Conservation (phyloP, 2,113 vertebrate species). For the Eleginops maclovinus region DNA sequence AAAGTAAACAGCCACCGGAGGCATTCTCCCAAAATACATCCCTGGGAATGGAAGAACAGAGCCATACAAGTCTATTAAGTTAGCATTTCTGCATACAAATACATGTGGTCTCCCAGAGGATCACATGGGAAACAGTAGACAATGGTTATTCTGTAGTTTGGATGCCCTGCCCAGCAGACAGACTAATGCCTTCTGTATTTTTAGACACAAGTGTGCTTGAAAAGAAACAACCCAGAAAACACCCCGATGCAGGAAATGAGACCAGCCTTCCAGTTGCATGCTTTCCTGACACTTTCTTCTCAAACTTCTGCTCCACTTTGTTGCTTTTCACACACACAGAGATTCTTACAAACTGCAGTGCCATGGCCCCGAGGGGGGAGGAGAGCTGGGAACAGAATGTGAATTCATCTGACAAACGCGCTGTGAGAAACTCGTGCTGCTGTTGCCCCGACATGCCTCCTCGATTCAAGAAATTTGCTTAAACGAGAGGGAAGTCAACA, state of each 20-base stretch:
- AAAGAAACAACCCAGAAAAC: slow-evolving; percentile 44
- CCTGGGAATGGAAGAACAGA: slow-evolving; percentile 35
- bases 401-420: slow-evolving; percentile 66
- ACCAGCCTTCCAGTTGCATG: slow-evolving; percentile 40
- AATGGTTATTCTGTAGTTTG: slow-evolving; percentile 50
- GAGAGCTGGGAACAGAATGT: slow-evolving; percentile 66
- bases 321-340: slow-evolving; percentile 43
- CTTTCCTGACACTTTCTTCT: slow-evolving; percentile 34
- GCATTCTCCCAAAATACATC: slow-evolving; percentile 13
- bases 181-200: slow-evolving; percentile 67
- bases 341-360: slow-evolving; percentile 45
- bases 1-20: slow-evolving; percentile 3
- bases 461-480: slow-evolving; percentile 29
- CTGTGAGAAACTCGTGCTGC: slow-evolving; percentile 32
- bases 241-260: slow-evolving; percentile 58
- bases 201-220: slow-evolving; percentile 43
- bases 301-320: slow-evolving; percentile 49
- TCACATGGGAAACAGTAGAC: slow-evolving; percentile 39
- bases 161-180: slow-evolving; percentile 42
- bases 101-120: slow-evolving; percentile 42
- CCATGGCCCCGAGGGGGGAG: slow-evolving; percentile 29
- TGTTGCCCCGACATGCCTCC: slow-evolving; percentile 36
- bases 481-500: slow-evolving; percentile 37
- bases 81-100: slow-evolving; percentile 25
- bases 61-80: slow-evolving; percentile 11